Base-by-base conservation (phyloP, 1,140 invertebrate species). In the Belonocnema kinseyi region DNA sequence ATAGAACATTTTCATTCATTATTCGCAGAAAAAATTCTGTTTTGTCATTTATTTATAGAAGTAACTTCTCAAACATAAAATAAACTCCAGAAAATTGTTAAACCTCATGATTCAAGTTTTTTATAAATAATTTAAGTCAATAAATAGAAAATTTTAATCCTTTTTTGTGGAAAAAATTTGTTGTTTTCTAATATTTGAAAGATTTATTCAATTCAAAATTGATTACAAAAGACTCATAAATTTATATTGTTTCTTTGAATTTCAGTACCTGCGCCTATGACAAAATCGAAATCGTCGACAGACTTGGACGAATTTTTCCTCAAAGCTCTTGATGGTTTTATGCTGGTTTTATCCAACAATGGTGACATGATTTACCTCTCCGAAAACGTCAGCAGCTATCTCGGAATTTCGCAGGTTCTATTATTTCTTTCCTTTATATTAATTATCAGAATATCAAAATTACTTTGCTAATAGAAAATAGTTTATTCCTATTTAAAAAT, bases 291-390 rank as follows among this genome's bases (percentile, higher is more conserved):
- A 61, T 84, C 90, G 52, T 83, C 70, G 26, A 58, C 88, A 50
- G 91, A 92, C 82, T 80, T 93, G 76, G 94, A 95, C 84, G 89
- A 93, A 61, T 89, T 94, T 0, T 94, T 95, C 85, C 92, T 96
- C 79, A 94, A 97, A 91, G 96, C 96, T 4, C 89, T 98, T 74
- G 97, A 98, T 87, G 97, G 97, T 3, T 98, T 98, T 90, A 92
- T 98, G 26, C 83, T 98, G 76, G 95, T 97, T 21, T 87, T 98
- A 12, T 96, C 97, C 0, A 94, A 94, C 79, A 96, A 98, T 82
- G 98, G 97, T 13, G 96, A 98, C 87, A 96, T 98, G 82, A 94
- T 97, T 12, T 98, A 97, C 90, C 93, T 97, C 70, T 98, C 97
- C 8, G 97, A 98, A 87, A 98, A 97, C 86, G 96, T 98, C 73